Evolutionary conservation across 1,140 invertebrate genomes (phyloP), one percentile per base, ranked within the genome.

Genomic region (Micrasema longulum): DNA sequence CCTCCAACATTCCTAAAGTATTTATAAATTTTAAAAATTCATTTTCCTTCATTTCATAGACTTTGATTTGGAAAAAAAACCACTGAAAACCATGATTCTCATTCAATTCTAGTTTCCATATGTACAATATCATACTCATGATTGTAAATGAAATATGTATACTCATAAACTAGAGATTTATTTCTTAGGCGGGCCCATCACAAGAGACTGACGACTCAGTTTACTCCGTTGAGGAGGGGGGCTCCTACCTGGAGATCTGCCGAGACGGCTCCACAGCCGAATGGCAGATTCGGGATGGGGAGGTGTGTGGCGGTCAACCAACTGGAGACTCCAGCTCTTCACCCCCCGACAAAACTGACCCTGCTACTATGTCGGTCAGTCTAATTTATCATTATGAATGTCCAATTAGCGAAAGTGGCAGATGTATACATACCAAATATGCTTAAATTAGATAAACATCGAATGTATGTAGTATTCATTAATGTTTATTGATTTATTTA

Each of bases 191-290:
- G 16, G 55, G 55, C 0, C 35, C 36, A 12, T 43, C 65, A 11
- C 41, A 48, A 16, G 48, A 52, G 12, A 9, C 16, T 5, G 48
- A 53, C 23, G 50, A 68, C 23, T 10, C 62, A 6, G 22, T 23
- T 14, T 53, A 60, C 1, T 53, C 77, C 16, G 36, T 72, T 0
- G 81, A 82, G 50, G 80, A 83, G 23, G 76, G 70, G n/a, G 77
- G 76, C 35, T 68, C 74, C 31, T 85, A 82, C 76, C 76, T 88
- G 22, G 88, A 88, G 81, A 82, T 89, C 16, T 82, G 84, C 48
- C 79, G 85, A 3, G 87, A 88, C 79, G 87, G 86, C 16, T 83
- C 81, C 10, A 86, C 84, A 6, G 83, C 83, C 18, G 86, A 88
- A 77, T 88, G 87, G 87, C 77, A 80, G 2, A 81, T 88, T 7